Evolutionary conservation across 2,113 vertebrate species (phyloP).

Genomic region (Ondatra zibethicus): DNA sequence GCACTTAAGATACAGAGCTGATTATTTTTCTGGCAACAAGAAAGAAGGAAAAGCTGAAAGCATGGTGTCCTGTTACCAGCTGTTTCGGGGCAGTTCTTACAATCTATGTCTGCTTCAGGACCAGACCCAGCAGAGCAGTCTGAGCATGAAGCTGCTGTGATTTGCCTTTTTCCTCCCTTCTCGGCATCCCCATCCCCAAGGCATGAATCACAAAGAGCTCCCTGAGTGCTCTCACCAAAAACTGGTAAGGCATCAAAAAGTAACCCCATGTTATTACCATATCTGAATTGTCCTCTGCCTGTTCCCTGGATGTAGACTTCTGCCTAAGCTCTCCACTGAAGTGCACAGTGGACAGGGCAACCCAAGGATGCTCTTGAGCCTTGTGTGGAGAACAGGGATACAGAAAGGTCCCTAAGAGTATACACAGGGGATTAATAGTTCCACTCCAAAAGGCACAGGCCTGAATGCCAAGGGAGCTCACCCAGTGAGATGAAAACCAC

Average conservation of each 20-base stretch:
- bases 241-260: background rate
- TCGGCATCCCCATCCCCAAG: background rate
- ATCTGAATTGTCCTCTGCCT: background rate
- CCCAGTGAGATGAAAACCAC: background rate
- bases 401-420: background rate
- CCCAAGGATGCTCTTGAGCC: background rate
- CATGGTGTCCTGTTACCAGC: slow-evolving; percentile 67
- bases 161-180: background rate
- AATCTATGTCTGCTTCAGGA: slow-evolving; percentile 9
- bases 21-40: slow-evolving; percentile 74
- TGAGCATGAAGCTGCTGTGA: background rate
- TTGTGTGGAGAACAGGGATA: background rate
- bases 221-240: background rate
- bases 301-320: background rate
- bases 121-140: background rate
- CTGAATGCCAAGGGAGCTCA: background rate
- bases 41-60: slow-evolving; percentile 64
- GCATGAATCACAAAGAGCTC: background rate
- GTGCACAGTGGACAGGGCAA: background rate
- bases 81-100: slow-evolving; percentile 60
- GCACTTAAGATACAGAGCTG: slow-evolving; percentile 73
- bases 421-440: background rate
- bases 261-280: background rate
- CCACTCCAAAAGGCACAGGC: background rate
- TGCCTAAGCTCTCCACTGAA: background rate